phyloP scores from a whole-genome alignment of 2,888 invertebrate genomes.

The Acanthosepion esculentum region DNA sequence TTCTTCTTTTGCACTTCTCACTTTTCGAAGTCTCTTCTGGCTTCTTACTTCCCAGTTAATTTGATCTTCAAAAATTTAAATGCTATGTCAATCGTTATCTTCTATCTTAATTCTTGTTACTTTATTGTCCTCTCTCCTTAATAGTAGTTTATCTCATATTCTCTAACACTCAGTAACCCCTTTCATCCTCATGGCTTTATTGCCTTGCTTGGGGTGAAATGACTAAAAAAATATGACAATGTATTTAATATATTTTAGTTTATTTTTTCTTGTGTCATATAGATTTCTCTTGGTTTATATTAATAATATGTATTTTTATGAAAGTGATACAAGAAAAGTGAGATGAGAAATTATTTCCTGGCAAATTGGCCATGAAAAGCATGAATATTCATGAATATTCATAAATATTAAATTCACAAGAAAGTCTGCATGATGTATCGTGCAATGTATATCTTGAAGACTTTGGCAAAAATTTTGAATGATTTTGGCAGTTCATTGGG shows the following conservation, averaged over 20 bases:
- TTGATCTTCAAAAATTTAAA: no score
- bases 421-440: not conserved
- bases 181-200: no score
- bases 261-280: not conserved
- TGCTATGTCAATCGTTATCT: no score
- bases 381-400: not conserved
- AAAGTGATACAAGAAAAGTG: not conserved
- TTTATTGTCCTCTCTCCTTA: no score
- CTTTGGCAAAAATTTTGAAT: constrained; percentile 20
- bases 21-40: no score
- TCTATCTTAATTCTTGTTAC: no score
- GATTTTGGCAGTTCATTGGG: not conserved
- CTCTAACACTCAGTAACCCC: no score
- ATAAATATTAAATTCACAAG: not conserved
- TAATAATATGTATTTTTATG: not conserved
- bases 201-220: no score
- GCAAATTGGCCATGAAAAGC: not conserved
- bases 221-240: not conserved
- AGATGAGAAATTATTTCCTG: not conserved
- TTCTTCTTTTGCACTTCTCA: no score
- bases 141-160: no score
- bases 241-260: not conserved
- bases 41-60: no score
- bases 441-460: not conserved
- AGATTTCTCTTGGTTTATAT: not conserved